Conservation (phyloP, 1,140 invertebrate genomes). For the Laupala kohalensis region DNA sequence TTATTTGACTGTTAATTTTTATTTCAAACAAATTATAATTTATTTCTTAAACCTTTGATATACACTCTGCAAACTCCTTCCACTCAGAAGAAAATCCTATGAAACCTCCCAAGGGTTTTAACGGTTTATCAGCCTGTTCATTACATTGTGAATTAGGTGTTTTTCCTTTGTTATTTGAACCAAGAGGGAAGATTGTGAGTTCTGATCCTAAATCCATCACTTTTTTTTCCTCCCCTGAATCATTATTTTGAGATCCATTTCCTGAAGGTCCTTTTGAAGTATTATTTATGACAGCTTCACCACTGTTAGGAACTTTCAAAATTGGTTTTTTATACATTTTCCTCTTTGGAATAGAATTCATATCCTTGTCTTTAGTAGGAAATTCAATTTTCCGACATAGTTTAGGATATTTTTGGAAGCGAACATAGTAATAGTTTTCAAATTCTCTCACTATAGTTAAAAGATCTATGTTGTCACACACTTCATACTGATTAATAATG, state of each 20-base stretch:
- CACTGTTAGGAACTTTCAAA: not conserved
- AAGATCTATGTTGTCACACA: slow-evolving; percentile 86
- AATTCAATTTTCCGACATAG: slow-evolving; percentile 46
- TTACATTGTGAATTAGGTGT: not conserved
- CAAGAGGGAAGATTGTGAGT: not conserved
- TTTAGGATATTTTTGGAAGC: slow-evolving; percentile 75
- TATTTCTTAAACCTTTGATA: slow-evolving; percentile 25
- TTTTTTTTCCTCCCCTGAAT: not conserved
- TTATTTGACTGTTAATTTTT: not conserved
- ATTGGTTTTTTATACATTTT: not conserved
- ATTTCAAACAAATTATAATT: not conserved
- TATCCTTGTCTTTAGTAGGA: not conserved
- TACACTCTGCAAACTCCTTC: slow-evolving; percentile 38
- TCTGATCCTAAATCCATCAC: not conserved
- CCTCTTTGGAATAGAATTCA: not conserved
- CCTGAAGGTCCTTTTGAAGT: not conserved
- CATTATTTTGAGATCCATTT: not conserved
- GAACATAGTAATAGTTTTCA: slow-evolving; percentile 69
- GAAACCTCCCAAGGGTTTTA: slow-evolving; percentile 30
- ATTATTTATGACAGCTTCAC: no score
- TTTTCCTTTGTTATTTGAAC: not conserved
- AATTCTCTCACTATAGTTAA: slow-evolving; percentile 79
- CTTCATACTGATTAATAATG: slow-evolving; percentile 48
- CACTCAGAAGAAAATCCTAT: slow-evolving; percentile 32
- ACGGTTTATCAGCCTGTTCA: slow-evolving; percentile 19